These are phyloP conservation scores for Netelia melanura DNA, from an alignment of 2,888 invertebrate genomes.

Conservation along the genomic window DNA sequence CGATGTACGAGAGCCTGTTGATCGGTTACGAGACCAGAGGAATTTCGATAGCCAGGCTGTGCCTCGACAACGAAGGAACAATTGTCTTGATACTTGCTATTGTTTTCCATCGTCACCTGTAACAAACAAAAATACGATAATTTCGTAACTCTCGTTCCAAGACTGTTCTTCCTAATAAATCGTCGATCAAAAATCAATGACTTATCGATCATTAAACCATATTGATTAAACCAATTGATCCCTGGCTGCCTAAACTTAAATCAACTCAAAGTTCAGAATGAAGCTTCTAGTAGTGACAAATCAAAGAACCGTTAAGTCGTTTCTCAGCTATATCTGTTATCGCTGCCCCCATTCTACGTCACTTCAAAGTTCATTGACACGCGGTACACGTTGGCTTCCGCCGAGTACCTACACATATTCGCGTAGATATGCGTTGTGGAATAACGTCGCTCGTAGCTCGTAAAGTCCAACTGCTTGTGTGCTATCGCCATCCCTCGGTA, in stretches of 20 bases:
- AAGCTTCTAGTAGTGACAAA: too few relatives aligned
- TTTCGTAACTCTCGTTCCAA: neutral
- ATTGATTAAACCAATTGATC: too few relatives aligned
- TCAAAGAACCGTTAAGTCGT: too few relatives aligned
- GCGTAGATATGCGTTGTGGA: neutral
- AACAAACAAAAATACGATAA: slow-evolving; percentile 33
- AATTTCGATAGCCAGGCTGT: slow-evolving; percentile 79
- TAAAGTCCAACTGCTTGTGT: slow-evolving; percentile 32
- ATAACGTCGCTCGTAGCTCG: slow-evolving; percentile 15
- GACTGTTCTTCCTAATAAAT: too few relatives aligned
- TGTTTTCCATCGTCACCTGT: slow-evolving; percentile 82
- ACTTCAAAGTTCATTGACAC: neutral
- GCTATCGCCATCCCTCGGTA: slow-evolving; percentile 5
- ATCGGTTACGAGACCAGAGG: slow-evolving; percentile 81
- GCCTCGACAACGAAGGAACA: slow-evolving; percentile 83
- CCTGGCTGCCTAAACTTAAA: too few relatives aligned
- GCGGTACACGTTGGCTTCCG: neutral
- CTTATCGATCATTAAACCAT: too few relatives aligned
- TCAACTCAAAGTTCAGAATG: too few relatives aligned
- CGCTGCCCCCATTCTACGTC: neutral
- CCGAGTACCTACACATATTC: neutral
- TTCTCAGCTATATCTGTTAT: too few relatives aligned
- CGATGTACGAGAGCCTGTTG: slow-evolving; percentile 86
- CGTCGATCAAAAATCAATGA: too few relatives aligned
- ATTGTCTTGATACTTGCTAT: slow-evolving; percentile 78